These are phyloP conservation scores for Drosophila gaucha DNA, from an alignment of 2,888 invertebrate genomes.

Conservation along the genomic window DNA sequence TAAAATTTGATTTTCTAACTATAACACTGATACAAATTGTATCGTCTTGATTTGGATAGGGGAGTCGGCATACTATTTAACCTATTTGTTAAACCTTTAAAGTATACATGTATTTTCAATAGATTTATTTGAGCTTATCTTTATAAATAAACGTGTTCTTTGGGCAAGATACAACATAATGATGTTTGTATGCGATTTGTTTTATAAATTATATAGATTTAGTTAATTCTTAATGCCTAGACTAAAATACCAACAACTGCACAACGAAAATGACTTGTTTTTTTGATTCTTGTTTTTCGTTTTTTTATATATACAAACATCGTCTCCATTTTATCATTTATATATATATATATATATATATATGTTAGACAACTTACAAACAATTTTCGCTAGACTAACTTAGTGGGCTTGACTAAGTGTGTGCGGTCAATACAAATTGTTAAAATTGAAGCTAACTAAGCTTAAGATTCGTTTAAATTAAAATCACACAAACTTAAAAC, in stretches of 20 bases:
- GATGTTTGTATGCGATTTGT: slow-evolving; percentile 71
- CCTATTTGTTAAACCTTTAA: neutral
- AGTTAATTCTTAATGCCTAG: slow-evolving; percentile 73
- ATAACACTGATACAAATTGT: neutral
- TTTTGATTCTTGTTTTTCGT: slow-evolving; percentile 12
- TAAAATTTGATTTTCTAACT: neutral
- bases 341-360: slow-evolving; percentile 49
- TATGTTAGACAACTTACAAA: slow-evolving; percentile 58
- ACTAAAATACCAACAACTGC: slow-evolving; percentile 79
- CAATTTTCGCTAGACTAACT: slow-evolving; percentile 76
- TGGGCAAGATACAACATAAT: slow-evolving; percentile 82
- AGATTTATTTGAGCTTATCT: slow-evolving; percentile 70
- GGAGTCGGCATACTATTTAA: no score
- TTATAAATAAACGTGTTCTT: slow-evolving; percentile 79
- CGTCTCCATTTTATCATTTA: slow-evolving; percentile 39
- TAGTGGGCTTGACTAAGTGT: slow-evolving; percentile 71
- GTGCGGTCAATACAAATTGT: slow-evolving; percentile 64
- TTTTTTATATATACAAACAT: slow-evolving; percentile 46
- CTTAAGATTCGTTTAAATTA: slow-evolving; percentile 76
- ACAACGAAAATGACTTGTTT: slow-evolving; percentile 64
- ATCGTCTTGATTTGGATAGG: no score
- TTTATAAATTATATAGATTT: slow-evolving; percentile 67
- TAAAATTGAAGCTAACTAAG: slow-evolving; percentile 80
- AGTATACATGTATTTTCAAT: slow-evolving; percentile 48
- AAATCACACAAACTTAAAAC: slow-evolving; percentile 76